Evolutionary conservation across 2,888 invertebrate genomes (phyloP).

Genomic region (Aleiodes alternator): DNA sequence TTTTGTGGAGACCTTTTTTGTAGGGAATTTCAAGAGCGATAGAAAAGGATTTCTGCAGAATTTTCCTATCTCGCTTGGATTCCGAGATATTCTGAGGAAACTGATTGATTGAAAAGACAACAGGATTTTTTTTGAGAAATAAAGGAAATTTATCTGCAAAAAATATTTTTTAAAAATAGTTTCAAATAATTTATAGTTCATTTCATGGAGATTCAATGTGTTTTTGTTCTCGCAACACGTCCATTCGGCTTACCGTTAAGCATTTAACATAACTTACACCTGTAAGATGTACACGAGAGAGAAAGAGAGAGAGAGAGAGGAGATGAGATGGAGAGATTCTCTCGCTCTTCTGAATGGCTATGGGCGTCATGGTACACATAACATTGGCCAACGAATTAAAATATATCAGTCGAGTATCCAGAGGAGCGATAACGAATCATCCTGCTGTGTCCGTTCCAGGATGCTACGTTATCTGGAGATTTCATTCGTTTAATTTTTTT

Average conservation of each 20-base stretch:
- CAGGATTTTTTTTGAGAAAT: too few relatives aligned
- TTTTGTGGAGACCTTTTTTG: too few relatives aligned
- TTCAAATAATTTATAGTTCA: slow-evolving; percentile 2
- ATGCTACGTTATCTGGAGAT: slow-evolving; percentile 2
- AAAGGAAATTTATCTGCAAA: neutral
- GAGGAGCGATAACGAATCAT: slow-evolving; percentile 8
- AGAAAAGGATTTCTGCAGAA: too few relatives aligned
- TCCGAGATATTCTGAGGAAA: too few relatives aligned
- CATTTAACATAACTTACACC: slow-evolving; percentile 57
- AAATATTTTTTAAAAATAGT: neutral
- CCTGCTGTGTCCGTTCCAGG: neutral
- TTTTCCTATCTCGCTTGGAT: too few relatives aligned
- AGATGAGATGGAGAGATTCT: neutral
- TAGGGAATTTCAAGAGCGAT: too few relatives aligned
- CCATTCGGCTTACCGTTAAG: slow-evolving; percentile 54
- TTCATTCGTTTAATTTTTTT: neutral
- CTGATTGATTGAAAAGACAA: too few relatives aligned
- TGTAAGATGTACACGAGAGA: slow-evolving; percentile 17
- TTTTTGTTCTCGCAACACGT: slow-evolving; percentile 40
- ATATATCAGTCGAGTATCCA: slow-evolving; percentile 10
- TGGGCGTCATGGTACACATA: neutral
- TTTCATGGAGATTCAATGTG: slow-evolving; percentile 17
- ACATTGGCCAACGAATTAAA: slow-evolving; percentile 2
- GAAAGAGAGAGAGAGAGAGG: too few relatives aligned
- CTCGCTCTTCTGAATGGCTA: slow-evolving; percentile 1